Evolutionary conservation across 2,113 vertebrate genomes (phyloP).

Genomic region (Acanthochromis polyacanthus): DNA sequence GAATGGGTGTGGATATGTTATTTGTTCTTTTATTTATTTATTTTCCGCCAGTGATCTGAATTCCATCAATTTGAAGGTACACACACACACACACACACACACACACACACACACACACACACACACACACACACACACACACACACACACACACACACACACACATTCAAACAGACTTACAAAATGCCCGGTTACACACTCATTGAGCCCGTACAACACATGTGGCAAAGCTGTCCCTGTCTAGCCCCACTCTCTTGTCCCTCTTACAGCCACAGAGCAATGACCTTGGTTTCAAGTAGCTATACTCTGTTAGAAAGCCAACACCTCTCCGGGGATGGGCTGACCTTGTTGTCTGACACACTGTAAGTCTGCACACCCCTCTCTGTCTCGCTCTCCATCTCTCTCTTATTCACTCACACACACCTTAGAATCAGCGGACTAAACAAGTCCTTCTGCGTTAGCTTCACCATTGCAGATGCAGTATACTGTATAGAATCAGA

Average conservation of each 20-base stretch:
- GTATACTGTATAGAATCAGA: constrained; percentile 1
- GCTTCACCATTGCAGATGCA: constrained; percentile 20
- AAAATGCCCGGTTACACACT: constrained; percentile 9
- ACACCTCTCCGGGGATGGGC: constrained; percentile 83
- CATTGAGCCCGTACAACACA: constrained; percentile 26
- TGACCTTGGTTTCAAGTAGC: constrained; percentile 87
- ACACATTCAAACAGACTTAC: constrained; percentile 5
- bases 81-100: neutral
- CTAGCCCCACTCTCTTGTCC: constrained; percentile 62
- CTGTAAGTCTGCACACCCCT: constrained; percentile 72
- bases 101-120: neutral
- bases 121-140: neutral
- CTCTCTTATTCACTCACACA: constrained; percentile 34
- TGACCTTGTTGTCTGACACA: constrained; percentile 84
- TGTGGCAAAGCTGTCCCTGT: constrained; percentile 59
- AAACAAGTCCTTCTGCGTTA: constrained; percentile 40
- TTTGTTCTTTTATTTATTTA: constrained; percentile 30
- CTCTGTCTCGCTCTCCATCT: constrained; percentile 43
- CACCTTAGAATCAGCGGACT: constrained; percentile 27
- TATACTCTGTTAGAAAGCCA: constrained; percentile 83
- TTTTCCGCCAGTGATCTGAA: constrained; percentile 54
- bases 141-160: neutral
- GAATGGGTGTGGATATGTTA: constrained; percentile 50
- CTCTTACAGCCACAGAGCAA: constrained; percentile 69
- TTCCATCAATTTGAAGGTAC: constrained; percentile 16